Evolutionary conservation across 2,888 invertebrate genomes (phyloP), one percentile per base, ranked within the genome.

Genomic region (Rosalia funebris): DNA sequence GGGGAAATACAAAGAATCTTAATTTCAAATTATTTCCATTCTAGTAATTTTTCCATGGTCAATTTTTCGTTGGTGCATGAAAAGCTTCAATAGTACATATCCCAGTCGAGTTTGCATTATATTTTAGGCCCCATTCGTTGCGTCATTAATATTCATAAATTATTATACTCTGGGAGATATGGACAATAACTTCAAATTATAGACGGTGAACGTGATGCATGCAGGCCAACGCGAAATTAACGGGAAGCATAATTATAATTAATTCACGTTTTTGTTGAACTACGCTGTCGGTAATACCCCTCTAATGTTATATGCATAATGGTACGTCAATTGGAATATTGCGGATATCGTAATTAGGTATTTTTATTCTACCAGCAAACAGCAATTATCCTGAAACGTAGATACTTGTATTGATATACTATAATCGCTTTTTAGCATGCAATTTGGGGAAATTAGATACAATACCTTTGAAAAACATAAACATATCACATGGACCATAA

Each of bases 151-250:
- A 77, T 76, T 72, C 74, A 77, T 77, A 77, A 77, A 76, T 75
- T 74, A 75, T 73, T 72, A 69, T 63, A 62, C 65, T 53, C 60
- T 63, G 75, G 75, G 74, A 74, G 75, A 75, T 75, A 75, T 76
- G 77, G 75, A 78, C 76, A 77, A 78, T 78, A 77, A 77, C 75
- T 77, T 69, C 75, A 77, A 78, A 78, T 78, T 77, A 78, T 71
- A 73, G 71, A 71, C 68, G 71, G 69, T 69, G 69, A 66, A 69
- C 67, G 69, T 71, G 66, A 65, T 62, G 64, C 67, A 64, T 60
- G n/a, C n/a, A 60, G 59, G 62, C 52, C 62, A 65, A 59, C 42
- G 61, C 50, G 42, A 59, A 62, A 67, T 64, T 70, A 65, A 68
- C 68, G 65, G 69, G 68, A 72, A 67, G 60, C 68, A 62, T 71